These are phyloP conservation scores for Hormiphora californensis DNA, from an alignment of 37 sponge, comb jelly and placozoan genomes.

Conservation along the genomic window DNA sequence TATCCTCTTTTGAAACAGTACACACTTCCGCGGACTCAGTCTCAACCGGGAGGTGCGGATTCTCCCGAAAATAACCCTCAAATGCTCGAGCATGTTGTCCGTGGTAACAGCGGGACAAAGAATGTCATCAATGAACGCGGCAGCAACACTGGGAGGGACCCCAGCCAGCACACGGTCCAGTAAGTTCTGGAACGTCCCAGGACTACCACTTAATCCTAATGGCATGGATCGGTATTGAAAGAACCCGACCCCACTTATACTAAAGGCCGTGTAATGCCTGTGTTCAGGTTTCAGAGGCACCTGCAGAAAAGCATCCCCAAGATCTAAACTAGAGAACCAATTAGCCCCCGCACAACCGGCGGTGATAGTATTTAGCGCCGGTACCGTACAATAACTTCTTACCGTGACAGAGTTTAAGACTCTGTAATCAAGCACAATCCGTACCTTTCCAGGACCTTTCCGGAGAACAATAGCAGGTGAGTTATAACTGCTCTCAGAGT, in stretches of 20 bases:
- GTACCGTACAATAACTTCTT: constrained; percentile 68
- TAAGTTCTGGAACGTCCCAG: constrained; percentile 61
- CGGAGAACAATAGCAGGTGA: constrained; percentile 65
- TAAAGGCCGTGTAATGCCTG: constrained; percentile 60
- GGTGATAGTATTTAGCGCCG: constrained; percentile 65
- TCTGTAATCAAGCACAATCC: constrained; percentile 65
- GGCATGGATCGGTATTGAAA: constrained; percentile 60
- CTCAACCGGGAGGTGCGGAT: constrained; percentile 60
- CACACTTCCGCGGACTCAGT: constrained; percentile 57
- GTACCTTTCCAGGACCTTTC: constrained; percentile 56
- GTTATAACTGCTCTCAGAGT: constrained; percentile 68
- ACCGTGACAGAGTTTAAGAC: constrained; percentile 62
- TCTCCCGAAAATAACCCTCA: constrained; percentile 60
- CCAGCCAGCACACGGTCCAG: constrained; percentile 62
- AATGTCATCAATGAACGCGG: constrained; percentile 61
- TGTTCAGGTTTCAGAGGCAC: constrained; percentile 58
- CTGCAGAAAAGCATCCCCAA: constrained; percentile 64
- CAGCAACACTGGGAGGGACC: constrained; percentile 54
- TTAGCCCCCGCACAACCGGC: constrained; percentile 60
- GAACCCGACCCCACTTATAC: constrained; percentile 64
- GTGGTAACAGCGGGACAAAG: constrained; percentile 50
- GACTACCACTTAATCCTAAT: constrained; percentile 60
- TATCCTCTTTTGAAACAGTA: constrained; percentile 53
- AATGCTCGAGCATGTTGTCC: constrained; percentile 40
- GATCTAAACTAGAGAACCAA: constrained; percentile 60